Conservation (phyloP, 2,797 vertebrate genomes). For the Thaleichthys pacificus region DNA sequence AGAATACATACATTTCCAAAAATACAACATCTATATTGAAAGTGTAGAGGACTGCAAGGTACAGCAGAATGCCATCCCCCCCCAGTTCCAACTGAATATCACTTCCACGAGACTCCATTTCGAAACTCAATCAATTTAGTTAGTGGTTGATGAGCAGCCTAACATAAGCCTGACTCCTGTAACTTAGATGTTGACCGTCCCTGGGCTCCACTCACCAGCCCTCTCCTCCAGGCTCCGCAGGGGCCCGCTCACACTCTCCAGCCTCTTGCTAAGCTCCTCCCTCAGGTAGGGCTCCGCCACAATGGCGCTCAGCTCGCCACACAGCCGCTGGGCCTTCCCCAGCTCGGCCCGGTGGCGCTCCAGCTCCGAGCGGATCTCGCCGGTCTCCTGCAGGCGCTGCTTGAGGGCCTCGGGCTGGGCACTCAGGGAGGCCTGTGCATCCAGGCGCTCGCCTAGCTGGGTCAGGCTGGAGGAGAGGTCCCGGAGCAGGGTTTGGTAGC, state of each 20-base stretch:
- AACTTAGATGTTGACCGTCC: too few species aligned
- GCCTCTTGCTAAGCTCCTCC: slow-evolving; percentile 92
- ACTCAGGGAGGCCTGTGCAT: slow-evolving; percentile 84
- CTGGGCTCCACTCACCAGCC: slow-evolving; percentile 77
- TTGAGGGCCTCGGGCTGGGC: slow-evolving; percentile 91
- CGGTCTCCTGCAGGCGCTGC: slow-evolving; percentile 90
- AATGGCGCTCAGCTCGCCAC: slow-evolving; percentile 85
- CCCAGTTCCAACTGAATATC: too few species aligned
- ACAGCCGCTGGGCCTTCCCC: slow-evolving; percentile 83
- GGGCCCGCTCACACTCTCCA: slow-evolving; percentile 86
- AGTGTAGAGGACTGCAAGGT: too few species aligned
- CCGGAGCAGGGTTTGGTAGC: slow-evolving; percentile 86
- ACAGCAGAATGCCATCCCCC: too few species aligned
- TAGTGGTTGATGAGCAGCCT: too few species aligned
- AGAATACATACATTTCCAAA: background rate
- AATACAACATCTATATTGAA: too few species aligned
- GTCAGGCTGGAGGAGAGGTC: slow-evolving; percentile 85
- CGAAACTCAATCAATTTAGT: background rate
- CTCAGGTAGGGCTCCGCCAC: slow-evolving; percentile 94
- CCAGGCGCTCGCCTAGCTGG: slow-evolving; percentile 81
- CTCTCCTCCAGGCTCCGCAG: slow-evolving; percentile 91
- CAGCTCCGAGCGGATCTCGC: slow-evolving; percentile 91
- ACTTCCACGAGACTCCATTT: background rate
- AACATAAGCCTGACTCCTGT: too few species aligned
- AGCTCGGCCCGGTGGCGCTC: slow-evolving; percentile 83